These are phyloP conservation scores for Cephus nigrinus DNA, from an alignment of 2,888 invertebrate genomes.

Conservation along the genomic window DNA sequence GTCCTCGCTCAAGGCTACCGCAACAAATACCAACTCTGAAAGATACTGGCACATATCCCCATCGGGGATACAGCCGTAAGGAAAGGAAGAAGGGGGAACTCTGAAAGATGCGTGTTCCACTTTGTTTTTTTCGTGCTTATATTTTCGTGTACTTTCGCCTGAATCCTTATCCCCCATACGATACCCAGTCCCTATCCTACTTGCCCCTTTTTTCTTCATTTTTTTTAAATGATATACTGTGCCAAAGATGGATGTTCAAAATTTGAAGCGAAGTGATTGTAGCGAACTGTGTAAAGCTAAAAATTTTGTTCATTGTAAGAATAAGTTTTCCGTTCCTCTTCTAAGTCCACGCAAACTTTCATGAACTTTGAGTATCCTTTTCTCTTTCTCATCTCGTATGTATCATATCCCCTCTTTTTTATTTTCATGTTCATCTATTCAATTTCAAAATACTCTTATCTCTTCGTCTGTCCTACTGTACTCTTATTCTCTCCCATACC, in stretches of 20 bases:
- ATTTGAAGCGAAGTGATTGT: conserved; percentile 44
- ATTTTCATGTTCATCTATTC: background rate
- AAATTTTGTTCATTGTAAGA: conserved; percentile 42
- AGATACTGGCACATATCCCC: too few relatives aligned
- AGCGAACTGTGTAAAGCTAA: conserved; percentile 35
- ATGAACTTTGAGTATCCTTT: background rate
- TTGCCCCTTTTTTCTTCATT: conserved; percentile 18
- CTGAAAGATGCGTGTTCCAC: background rate
- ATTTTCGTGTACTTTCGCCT: too few relatives aligned
- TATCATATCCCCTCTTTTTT: background rate
- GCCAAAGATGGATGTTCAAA: conserved; percentile 61
- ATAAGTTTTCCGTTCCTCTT: conserved; percentile 12
- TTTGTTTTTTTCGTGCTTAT: background rate
- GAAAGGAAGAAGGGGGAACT: too few relatives aligned
- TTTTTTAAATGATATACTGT: conserved; percentile 53
- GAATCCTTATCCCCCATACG: too few relatives aligned
- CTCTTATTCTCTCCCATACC: background rate
- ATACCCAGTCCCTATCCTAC: background rate
- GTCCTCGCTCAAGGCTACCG: background rate
- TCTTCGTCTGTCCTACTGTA: background rate
- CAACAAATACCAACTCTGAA: background rate
- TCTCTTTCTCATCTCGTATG: background rate
- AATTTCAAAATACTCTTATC: background rate
- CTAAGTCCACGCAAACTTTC: background rate
- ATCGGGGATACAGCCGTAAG: too few relatives aligned